These are phyloP conservation scores for Acanthoscelides obtectus DNA, from an alignment of 2,888 invertebrate genomes.

Conservation along the genomic window DNA sequence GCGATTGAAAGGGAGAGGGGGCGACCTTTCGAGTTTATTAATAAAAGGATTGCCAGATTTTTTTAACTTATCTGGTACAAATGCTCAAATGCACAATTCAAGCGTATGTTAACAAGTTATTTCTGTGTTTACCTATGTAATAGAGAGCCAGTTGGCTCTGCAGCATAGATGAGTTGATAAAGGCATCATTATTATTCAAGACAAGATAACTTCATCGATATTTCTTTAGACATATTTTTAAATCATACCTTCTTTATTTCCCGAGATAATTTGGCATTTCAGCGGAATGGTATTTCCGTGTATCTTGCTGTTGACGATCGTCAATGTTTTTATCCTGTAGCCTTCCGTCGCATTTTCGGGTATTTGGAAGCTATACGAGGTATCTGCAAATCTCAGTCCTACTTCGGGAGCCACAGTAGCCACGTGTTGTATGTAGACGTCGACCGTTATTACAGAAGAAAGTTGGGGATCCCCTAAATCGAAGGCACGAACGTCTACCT, in stretches of 20 bases:
- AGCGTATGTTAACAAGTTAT: too few relatives aligned
- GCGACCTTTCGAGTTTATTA: too few relatives aligned
- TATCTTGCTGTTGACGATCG: conserved; percentile 68
- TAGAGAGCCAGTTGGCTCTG: too few relatives aligned
- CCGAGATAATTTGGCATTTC: conserved; percentile 72
- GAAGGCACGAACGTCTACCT: conserved; percentile 81
- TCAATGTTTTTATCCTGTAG: conserved; percentile 63
- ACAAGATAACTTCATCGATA: too few relatives aligned
- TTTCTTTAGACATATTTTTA: too few relatives aligned
- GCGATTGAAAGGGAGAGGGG: too few relatives aligned
- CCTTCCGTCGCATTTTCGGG: conserved; percentile 70
- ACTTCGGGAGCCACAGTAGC: conserved; percentile 62
- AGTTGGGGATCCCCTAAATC: conserved; percentile 83
- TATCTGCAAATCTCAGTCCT: conserved; percentile 84
- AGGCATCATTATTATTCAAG: too few relatives aligned
- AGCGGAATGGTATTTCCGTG: conserved; percentile 67
- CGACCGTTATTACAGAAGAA: conserved; percentile 75
- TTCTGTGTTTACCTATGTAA: too few relatives aligned
- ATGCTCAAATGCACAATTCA: too few relatives aligned
- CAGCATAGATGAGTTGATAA: too few relatives aligned
- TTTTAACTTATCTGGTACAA: too few relatives aligned
- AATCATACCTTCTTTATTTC: conserved; percentile 66
- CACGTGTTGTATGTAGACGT: conserved; percentile 78
- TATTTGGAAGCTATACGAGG: conserved; percentile 76
- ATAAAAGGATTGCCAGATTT: too few relatives aligned